Percentiles rank a stretch among this genome's conserved stretches.
phyloP scores from a whole-genome alignment of 2,888 invertebrate species.

The Blastobasis lacticolella region DNA sequence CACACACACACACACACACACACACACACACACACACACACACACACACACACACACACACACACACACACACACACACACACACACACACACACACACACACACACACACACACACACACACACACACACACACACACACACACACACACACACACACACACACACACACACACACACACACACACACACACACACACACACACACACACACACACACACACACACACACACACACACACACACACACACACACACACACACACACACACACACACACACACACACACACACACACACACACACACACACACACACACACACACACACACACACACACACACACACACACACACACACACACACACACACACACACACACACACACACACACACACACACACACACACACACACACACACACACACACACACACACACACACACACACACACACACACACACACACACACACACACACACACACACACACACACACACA shows the following conservation, averaged over 20 bases:
- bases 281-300: neutral
- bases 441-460: neutral
- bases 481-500: neutral
- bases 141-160: neutral
- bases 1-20: neutral
- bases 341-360: neutral
- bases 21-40: neutral
- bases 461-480: neutral
- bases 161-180: neutral
- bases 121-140: neutral
- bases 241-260: neutral
- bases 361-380: neutral
- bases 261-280: neutral
- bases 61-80: neutral
- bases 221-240: neutral
- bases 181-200: neutral
- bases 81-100: neutral
- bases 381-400: neutral
- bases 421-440: neutral
- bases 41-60: neutral
- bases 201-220: neutral
- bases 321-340: neutral
- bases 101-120: neutral
- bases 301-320: neutral
- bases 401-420: neutral